These are phyloP conservation scores for Bacillus rossius DNA, from an alignment of 1,140 invertebrate genomes.

Conservation along the genomic window DNA sequence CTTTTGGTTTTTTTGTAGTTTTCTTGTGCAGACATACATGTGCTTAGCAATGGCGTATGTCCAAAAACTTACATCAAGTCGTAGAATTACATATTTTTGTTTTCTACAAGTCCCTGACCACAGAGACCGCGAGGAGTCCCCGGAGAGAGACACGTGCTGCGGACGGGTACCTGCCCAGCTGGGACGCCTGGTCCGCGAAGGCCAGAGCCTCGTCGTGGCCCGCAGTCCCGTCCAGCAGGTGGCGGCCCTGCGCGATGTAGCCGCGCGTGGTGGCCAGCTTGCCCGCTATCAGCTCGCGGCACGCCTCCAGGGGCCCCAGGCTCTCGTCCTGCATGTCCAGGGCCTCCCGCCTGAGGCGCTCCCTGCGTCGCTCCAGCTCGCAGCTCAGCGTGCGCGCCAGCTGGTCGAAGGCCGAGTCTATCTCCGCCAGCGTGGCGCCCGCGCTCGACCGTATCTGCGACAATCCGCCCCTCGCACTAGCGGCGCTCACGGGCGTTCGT, in stretches of 20 bases:
- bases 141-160: neutral
- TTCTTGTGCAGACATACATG: too few relatives aligned
- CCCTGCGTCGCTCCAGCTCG: conserved; percentile 16
- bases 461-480: neutral
- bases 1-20: too few relatives aligned
- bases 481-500: neutral
- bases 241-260: conserved; percentile 19
- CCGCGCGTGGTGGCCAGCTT: conserved; percentile 14
- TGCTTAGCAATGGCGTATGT: too few relatives aligned
- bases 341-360: conserved; percentile 13
- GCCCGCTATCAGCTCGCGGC: conserved; percentile 14
- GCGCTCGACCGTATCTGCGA: conserved; percentile 15
- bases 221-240: conserved; percentile 5
- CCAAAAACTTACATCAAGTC: too few relatives aligned
- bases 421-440: conserved; percentile 13
- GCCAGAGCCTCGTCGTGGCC: neutral
- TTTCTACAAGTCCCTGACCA: neutral
- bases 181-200: conserved; percentile 19
- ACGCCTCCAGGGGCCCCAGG: conserved; percentile 15
- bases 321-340: conserved; percentile 17
- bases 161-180: conserved; percentile 16
- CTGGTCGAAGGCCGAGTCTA: conserved; percentile 18
- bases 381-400: conserved; percentile 11
- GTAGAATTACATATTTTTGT: neutral
- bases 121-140: neutral